Base-by-base conservation (phyloP, 1,140 invertebrate genomes). In the Hermetia illucens region DNA sequence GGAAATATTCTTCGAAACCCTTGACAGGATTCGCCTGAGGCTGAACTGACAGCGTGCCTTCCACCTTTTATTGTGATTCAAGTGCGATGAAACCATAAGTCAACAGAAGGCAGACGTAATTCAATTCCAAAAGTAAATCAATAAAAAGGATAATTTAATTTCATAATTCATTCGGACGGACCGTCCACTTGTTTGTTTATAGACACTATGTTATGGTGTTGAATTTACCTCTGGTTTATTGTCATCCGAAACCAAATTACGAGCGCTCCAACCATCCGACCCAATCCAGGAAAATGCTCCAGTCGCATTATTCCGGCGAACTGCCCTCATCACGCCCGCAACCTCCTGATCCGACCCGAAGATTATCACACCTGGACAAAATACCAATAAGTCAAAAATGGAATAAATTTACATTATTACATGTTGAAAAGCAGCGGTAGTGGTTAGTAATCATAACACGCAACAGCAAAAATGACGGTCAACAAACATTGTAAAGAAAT, bases 301-400 rank as follows among this genome's bases (percentile, higher is more conserved):
- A 3, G 89, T 92, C n/a, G 82, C 85, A 50, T 91, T 91, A 35
- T 72, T 74, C 15, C 88, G 70, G 32, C 79, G 69, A 0, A 94
- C 85, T 0, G 91, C 90, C 40, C 79, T 66, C 91, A 96, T 95
- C 30, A 95, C 73, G 10, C 83, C 87, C 0, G 87, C 86, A 8
- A 95, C 91, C 68, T 95, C 91, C 68, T 95, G 91, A 63, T 95
- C 90, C 0, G 89, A 94, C 0, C 86, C 92, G 58, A 91, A 96
- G 48, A 95, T 83, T 39, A 95, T 94, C 19, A 89, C 91, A 32
- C 92, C 92, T 91, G 63, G 9, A 55, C 63, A 40, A 45, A 58
- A 49, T 44, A n/a, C n/a, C n/a, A n/a, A 13, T 24, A 38, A 39
- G 39, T 18, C 29, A 35, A 39, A 37, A 36, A 19, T 27, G 3